Conservation (phyloP, 2,888 invertebrate species). For the Tridacna crocea region DNA sequence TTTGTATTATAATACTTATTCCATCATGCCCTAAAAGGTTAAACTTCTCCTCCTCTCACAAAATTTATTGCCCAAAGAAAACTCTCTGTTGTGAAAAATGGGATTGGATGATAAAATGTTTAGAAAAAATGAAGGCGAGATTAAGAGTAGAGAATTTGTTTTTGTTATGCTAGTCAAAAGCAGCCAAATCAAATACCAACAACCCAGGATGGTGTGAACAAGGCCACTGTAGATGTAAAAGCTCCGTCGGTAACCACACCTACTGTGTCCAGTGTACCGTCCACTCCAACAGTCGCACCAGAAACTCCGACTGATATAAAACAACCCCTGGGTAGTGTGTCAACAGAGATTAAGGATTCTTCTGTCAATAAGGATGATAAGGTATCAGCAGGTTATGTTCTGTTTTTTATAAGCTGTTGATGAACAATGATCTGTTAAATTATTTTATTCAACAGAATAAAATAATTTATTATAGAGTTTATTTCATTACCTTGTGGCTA, state of each 20-base stretch:
- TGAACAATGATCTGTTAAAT: no score
- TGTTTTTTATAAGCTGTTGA: no score
- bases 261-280: conserved; percentile 43
- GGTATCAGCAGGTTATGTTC: conserved; percentile 18
- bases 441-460: no score
- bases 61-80: no score
- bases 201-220: conserved; percentile 1
- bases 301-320: conserved; percentile 61
- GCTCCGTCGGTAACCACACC: conserved; percentile 59
- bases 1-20: no score
- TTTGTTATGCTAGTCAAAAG: not conserved
- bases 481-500: no score
- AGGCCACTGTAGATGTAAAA: conserved; percentile 42
- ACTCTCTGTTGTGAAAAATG: no score
- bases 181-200: not conserved
- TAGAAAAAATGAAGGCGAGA: no score
- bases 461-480: no score
- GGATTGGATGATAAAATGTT: no score
- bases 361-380: conserved; percentile 51
- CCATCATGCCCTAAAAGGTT: no score
- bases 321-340: conserved; percentile 50
- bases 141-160: not conserved
- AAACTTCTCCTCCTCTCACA: no score
- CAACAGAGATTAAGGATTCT: conserved; percentile 53
- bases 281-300: conserved; percentile 47